Conservation (phyloP, 2,888 invertebrate genomes). For the Cerceris rybyensis region DNA sequence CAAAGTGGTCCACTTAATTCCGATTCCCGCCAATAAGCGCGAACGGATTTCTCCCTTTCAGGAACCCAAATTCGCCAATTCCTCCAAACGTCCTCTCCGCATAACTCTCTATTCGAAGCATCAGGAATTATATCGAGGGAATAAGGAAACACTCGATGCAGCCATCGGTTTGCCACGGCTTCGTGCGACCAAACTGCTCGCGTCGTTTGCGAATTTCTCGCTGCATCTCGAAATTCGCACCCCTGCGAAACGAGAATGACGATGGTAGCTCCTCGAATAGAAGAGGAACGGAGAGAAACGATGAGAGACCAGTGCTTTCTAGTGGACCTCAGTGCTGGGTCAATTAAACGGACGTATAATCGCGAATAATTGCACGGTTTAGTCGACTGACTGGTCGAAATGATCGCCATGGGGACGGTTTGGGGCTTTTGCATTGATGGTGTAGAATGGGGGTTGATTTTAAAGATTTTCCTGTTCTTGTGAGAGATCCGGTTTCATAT, state of each 20-base stretch:
- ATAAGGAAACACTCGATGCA: constrained; percentile 1
- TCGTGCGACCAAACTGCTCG: not conserved
- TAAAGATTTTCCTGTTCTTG: no score
- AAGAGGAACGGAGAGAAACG: not conserved
- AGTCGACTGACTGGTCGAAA: not conserved
- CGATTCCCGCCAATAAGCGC: constrained; percentile 30
- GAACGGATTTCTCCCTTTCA: constrained; percentile 28
- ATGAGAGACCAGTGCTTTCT: not conserved
- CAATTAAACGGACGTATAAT: constrained; percentile 7
- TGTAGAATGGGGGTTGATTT: no score
- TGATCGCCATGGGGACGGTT: not conserved
- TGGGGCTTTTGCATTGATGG: not conserved
- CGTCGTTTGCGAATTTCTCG: not conserved
- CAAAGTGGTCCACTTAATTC: not conserved
- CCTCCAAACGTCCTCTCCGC: not conserved
- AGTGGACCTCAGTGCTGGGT: constrained; percentile 21
- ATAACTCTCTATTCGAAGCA: not conserved
- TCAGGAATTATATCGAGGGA: constrained; percentile 2
- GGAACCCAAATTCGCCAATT: constrained; percentile 24
- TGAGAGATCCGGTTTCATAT: not conserved
- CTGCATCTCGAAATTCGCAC: not conserved
- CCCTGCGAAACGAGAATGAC: not conserved
- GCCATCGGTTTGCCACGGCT: constrained; percentile 1
- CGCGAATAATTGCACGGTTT: not conserved
- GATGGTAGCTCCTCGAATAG: not conserved